phyloP scores from a whole-genome alignment of 1,140 invertebrate species.

The Magallana ariakensis region DNA sequence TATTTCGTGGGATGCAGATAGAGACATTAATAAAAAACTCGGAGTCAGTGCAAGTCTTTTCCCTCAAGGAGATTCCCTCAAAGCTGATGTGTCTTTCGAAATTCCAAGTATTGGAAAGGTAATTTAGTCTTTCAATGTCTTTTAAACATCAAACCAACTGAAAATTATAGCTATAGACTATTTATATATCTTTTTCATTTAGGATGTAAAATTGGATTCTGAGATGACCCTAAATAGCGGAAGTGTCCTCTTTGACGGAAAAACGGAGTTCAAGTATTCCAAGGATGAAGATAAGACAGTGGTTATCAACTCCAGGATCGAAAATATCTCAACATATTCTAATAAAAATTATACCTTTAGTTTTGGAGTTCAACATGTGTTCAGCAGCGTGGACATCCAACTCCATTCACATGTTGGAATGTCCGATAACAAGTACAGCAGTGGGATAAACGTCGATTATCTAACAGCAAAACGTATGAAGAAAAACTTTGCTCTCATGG shows the following conservation, averaged over 20 bases:
- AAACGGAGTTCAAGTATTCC: conserved; percentile 74
- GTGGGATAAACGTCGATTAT: no score
- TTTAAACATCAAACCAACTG: not conserved
- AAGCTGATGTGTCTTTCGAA: conserved; percentile 62
- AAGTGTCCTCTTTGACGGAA: conserved; percentile 64
- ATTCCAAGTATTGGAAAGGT: conserved; percentile 70
- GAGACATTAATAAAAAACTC: no score
- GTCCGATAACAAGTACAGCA: conserved; percentile 48
- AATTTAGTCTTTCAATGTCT: not conserved
- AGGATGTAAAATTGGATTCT: conserved; percentile 62
- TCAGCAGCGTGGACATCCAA: conserved; percentile 59
- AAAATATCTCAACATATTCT: conserved; percentile 62
- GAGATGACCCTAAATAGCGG: conserved; percentile 62
- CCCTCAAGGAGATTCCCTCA: conserved; percentile 55
- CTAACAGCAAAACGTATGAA: no score
- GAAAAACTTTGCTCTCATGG: no score
- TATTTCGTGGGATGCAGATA: conserved; percentile 69
- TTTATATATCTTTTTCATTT: not conserved
- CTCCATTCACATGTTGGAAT: conserved; percentile 56
- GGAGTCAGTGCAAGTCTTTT: no score
- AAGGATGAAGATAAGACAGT: conserved; percentile 70
- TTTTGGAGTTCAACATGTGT: conserved; percentile 57
- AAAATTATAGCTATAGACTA: not conserved
- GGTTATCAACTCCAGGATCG: conserved; percentile 69
- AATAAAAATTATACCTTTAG: conserved; percentile 62